Percentiles rank a stretch among this genome's conserved stretches.
Conservation (phyloP, 1,140 invertebrate genomes). For the Planococcus citri region DNA sequence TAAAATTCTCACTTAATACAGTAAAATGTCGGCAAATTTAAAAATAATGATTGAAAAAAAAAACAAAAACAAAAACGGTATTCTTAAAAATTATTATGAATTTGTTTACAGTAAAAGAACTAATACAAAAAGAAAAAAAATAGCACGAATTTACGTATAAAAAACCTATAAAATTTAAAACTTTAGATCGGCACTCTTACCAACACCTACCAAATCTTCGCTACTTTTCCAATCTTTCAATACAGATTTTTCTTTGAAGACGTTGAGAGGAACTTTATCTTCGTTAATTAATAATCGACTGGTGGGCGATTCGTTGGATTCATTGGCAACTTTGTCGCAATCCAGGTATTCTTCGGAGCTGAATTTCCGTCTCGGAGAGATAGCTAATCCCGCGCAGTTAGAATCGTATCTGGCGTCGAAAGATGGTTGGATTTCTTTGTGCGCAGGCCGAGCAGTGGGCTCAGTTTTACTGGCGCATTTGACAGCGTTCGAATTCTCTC, state of each 20-base stretch:
- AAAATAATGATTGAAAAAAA: too few relatives aligned
- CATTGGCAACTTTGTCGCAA: neutral
- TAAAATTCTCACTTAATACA: too few relatives aligned
- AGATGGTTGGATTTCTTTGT: neutral
- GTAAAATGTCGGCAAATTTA: too few relatives aligned
- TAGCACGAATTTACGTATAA: too few relatives aligned
- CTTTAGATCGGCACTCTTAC: neutral
- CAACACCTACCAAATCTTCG: neutral
- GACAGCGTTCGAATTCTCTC: conserved; percentile 5
- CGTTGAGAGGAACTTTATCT: neutral
- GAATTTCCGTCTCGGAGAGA: neutral
- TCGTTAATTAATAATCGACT: neutral
- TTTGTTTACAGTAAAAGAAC: too few relatives aligned
- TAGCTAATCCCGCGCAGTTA: neutral
- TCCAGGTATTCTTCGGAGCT: conserved; percentile 6
- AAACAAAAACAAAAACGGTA: too few relatives aligned
- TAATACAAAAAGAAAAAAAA: too few relatives aligned
- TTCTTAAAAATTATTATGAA: too few relatives aligned
- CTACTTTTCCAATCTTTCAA: conserved; percentile 12
- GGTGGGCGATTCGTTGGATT: neutral
- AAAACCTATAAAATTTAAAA: too few relatives aligned
- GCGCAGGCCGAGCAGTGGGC: neutral
- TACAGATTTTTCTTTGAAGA: neutral
- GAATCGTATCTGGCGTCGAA: neutral
- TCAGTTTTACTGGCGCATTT: neutral